phyloP scores from a whole-genome alignment of 2,797 vertebrate genomes.

The Eleutherodactylus coqui region DNA sequence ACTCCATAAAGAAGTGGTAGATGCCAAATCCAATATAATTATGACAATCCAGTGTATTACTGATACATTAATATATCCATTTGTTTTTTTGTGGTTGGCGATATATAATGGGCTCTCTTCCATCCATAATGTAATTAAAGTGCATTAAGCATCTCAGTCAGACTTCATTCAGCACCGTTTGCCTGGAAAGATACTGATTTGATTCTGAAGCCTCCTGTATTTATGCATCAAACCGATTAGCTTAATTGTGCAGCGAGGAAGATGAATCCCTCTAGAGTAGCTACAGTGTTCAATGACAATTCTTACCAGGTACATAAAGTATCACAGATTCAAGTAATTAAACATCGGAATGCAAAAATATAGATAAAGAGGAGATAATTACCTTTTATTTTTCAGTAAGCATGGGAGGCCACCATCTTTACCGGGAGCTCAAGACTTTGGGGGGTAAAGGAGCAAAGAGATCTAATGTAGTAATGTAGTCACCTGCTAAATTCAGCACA shows the following conservation, averaged over 20 bases:
- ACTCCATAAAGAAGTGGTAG: slow-evolving; percentile 43
- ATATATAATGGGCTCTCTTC: slow-evolving; percentile 42
- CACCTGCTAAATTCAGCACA: too few relatives aligned
- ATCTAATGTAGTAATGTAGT: too few relatives aligned
- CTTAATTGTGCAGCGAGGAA: not conserved
- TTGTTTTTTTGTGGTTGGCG: slow-evolving; percentile 43
- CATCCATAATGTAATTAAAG: slow-evolving; percentile 54
- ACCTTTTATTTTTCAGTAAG: not conserved
- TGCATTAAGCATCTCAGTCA: slow-evolving; percentile 46
- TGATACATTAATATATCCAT: slow-evolving; percentile 49
- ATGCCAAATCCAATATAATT: slow-evolving; percentile 36
- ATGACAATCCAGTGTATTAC: slow-evolving; percentile 36
- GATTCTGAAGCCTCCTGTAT: slow-evolving; percentile 10
- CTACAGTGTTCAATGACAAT: not conserved
- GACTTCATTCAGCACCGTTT: slow-evolving; percentile 22
- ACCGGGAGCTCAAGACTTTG: too few relatives aligned
- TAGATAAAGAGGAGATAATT: not conserved
- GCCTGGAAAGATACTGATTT: not conserved
- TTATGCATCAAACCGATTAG: slow-evolving; percentile 12
- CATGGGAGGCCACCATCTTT: too few relatives aligned
- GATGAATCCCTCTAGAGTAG: not conserved
- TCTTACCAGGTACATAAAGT: not conserved
- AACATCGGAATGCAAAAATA: too few relatives aligned
- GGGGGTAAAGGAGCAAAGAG: too few relatives aligned
- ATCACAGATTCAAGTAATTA: not conserved